Base-by-base conservation (phyloP, 2,888 invertebrate genomes). In the Rapana venosa region DNA sequence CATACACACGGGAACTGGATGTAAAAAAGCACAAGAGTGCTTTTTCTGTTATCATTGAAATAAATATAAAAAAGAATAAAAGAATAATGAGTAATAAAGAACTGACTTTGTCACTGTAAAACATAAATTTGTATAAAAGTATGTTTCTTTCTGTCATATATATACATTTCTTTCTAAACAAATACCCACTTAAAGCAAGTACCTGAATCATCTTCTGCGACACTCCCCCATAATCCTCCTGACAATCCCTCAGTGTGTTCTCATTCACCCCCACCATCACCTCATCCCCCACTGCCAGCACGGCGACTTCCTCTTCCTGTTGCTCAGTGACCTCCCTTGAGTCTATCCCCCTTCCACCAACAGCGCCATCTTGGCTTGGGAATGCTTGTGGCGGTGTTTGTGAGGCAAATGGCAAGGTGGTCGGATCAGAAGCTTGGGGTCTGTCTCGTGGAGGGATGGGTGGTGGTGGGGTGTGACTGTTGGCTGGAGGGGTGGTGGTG, bases 251-350 rank as follows among this genome's bases (percentile, higher is more conserved):
- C 56, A 91, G 87, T 11, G 70, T 81, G 32, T 90, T 88, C n/a
- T 79, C 88, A 22, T 86, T 86, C 22, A 90, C 91, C 4, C 56
- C 88, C 36, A 91, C 87, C 61, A 86, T 36, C 56, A 91, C 91
- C 26, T 86, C 88, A 66, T 90, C 90, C 86, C 88, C 91, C 15
- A 79, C 84, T 6, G 30, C 85, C 30, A 85, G 32, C 58, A 88
- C 84, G 58, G 47, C n/a, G 56, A 87, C 90, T 6, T 81, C 87
- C 79, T 88, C 90, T 6, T 81, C 87, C 79, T 88, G 88, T 86
- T 86, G 87, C 22, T 32, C n/a, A 36, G 88, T 61, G n/a, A 13
- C 36, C 61, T 88, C 85, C 70, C 70, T 47, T 32, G 26, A 74
- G 17, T 15, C 36, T 1, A 4, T 22, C 13, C 15, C 47, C 17